A percentile compares a stretch with the other conserved stretches of the same genome.
phyloP scores from a whole-genome alignment of 2,113 vertebrate genomes.

The Bufo gargarizans region DNA sequence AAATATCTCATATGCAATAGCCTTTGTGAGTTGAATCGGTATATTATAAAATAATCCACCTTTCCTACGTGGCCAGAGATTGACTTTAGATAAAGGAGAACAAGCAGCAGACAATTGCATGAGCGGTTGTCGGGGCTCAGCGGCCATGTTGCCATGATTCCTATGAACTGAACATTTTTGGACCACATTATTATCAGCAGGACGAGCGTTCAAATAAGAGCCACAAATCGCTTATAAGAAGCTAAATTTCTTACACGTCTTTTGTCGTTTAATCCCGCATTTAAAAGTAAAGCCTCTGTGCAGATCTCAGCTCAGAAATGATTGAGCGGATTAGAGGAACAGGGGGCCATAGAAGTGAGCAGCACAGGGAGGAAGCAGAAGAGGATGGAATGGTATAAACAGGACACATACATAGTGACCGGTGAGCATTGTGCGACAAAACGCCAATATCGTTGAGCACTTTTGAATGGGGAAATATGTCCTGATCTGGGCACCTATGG shows the following conservation, averaged over 20 bases:
- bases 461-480: neutral
- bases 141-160: neutral
- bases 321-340: conserved; percentile 15
- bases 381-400: neutral
- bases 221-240: conserved; percentile 14
- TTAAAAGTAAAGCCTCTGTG: conserved; percentile 7
- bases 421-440: neutral
- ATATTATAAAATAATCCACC: no score
- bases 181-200: neutral
- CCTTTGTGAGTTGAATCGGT: no score
- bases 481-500: no score
- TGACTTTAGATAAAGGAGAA: neutral
- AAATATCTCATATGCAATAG: no score
- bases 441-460: neutral
- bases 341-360: conserved; percentile 22
- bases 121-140: neutral
- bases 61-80: neutral
- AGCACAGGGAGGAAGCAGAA: neutral
- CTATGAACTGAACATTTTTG: neutral
- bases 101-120: neutral
- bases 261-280: conserved; percentile 23
- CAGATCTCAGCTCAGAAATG: neutral
- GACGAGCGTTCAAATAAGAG: neutral
- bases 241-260: conserved; percentile 14
- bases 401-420: neutral